Evolutionary conservation across 2,113 vertebrate species (phyloP).

Genomic region (Taxidea taxus): DNA sequence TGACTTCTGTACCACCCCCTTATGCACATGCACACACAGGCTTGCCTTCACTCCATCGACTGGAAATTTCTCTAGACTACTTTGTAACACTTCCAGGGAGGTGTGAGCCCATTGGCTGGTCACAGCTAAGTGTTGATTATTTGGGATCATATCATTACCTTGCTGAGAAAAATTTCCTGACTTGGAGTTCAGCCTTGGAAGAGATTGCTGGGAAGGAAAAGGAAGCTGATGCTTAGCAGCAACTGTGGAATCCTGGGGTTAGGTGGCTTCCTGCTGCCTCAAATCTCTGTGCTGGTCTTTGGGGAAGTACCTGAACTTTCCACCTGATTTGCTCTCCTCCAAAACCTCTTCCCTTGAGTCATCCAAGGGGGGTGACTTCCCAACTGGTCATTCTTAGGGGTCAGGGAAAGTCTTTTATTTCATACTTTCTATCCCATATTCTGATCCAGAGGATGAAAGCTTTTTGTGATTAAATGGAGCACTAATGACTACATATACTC

Average conservation of each 20-base stretch:
- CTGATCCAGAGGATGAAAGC: neutral
- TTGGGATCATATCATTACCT: neutral
- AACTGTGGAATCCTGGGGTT: neutral
- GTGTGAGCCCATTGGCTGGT: neutral
- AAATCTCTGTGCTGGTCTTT: accelerated
- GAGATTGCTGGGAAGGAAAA: neutral
- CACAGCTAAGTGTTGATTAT: neutral
- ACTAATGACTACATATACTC: neutral
- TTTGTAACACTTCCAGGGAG: neutral
- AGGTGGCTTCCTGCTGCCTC: neutral
- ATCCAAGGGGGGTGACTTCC: neutral
- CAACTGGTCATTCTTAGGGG: neutral
- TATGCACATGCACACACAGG: neutral
- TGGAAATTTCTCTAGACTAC: neutral
- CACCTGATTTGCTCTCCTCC: neutral
- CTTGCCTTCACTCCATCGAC: neutral
- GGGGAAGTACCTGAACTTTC: neutral
- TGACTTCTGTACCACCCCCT: neutral
- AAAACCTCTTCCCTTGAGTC: neutral
- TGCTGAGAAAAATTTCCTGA: neutral
- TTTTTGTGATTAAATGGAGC: neutral
- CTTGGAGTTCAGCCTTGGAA: neutral
- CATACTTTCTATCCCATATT: neutral
- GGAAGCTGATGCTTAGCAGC: neutral
- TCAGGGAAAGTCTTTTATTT: neutral